Base-by-base conservation (phyloP, 2,113 vertebrate species). In the Elephas maximus region DNA sequence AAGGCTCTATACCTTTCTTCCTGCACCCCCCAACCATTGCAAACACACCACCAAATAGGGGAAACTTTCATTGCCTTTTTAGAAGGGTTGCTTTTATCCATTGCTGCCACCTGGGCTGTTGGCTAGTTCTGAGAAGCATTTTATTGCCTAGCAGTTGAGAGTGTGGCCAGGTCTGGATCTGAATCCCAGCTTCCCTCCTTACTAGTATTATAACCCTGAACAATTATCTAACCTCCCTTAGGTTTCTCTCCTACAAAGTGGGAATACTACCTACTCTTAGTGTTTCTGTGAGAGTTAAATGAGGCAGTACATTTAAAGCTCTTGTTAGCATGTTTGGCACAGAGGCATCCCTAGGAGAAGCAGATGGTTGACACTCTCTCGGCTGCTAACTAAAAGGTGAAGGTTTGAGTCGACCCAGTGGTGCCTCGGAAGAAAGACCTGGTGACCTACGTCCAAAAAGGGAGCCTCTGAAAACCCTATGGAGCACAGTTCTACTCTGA, bases 1-100 rank as follows among this genome's bases (percentile, higher is more conserved):
- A 24, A 41, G 41, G 6, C 1, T 41, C 76, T 26, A 5, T 0
- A 26, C 1, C 1, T 5, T 6, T 48, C 9, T 87, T 51, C 26
- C 78, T 17, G 3, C 30, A 30, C 6, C 1, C 51, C 53, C 3
- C n/a, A n/a, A 2, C 63, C 12, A 67, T 5, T 18, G 53, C 28
- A 48, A 74, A 89, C 9, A 6, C 1, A 48, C 24, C 8, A 8
- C 30, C n/a, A 2, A 80, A 5, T 21, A 81, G 21, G 48, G 1
- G n/a, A 65, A 73, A 2, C 6, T 37, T 53, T 81, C 33, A 60
- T 28, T 62, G 14, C 33, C 24, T 86, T 71, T 84, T 69, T 15
- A 18, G 57, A 95, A 81, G 33, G 15, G 10, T n/a, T 69, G 90
- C 74, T 67, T 74, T 41, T 1, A 14, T 12, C 37, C 12, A 7